Base-by-base conservation (phyloP, 2,797 vertebrate genomes). In the Florisuga fusca region DNA sequence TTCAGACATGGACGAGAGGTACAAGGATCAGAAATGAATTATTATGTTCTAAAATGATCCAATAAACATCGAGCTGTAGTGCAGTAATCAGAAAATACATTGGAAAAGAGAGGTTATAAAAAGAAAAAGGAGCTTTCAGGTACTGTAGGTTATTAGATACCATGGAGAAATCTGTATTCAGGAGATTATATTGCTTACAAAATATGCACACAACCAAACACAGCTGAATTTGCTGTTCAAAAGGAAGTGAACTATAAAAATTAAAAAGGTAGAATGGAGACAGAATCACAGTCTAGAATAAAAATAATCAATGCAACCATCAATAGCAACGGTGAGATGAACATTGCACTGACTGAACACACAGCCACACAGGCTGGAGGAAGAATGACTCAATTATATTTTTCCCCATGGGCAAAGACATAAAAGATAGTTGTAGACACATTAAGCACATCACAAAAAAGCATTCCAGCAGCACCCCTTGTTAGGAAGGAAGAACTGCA, bases 241-340 rank as follows among this genome's bases (percentile, higher is more conserved):
- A 90, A 95, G 92, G 83, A 96, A 96, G 61, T 14, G 75, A 96
- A 86, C 33, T 75, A 82, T 76, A 96, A 83, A 95, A 96, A 95
- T 51, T 90, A 91, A 90, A 95, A 94, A 89, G 78, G 90, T 78
- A 90, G 67, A 94, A 61, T 72, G 36, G 41, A 74, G 76, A 88
- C 57, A 90, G 74, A 92, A 85, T 63, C 90, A 82, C 66, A 93
- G 55, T 90, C 74, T 63, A 75, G 90, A 93, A 97, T 92, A 97
- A 66, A 92, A 96, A 95, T 94, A 95, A 97, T 97, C 97, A 96
- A 95, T 97, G 92, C 78, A 96, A 93, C 94, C 84, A 96, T 96
- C 94, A 95, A 96, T 89, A 92, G 81, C 84, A 87, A 90, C 58
- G 84, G 84, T 7, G 57, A 96, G 94, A 97, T 94, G 93, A 97